These are phyloP conservation scores for Nemotelus nigrinus DNA, from an alignment of 2,888 invertebrate species.

Conservation along the genomic window DNA sequence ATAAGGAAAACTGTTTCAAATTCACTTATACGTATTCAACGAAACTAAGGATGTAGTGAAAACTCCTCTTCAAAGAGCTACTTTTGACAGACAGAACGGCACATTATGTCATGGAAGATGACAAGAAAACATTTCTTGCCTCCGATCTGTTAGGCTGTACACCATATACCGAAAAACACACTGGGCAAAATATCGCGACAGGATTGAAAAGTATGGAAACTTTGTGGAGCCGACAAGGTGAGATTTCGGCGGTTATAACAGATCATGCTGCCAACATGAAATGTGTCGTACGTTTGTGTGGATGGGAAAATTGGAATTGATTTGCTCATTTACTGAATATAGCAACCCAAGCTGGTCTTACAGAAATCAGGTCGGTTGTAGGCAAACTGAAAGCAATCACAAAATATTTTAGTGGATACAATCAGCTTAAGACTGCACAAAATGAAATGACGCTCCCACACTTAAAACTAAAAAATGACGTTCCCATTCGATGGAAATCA, in stretches of 20 bases:
- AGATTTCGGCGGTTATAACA: conserved; percentile 13
- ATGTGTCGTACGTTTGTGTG: too few species aligned
- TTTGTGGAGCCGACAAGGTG: neutral
- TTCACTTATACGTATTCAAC: neutral
- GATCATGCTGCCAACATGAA: too few species aligned
- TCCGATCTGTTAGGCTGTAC: conserved; percentile 9
- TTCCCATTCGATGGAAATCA: conserved; percentile 26
- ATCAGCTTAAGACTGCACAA: conserved; percentile 18
- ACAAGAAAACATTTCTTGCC: too few species aligned
- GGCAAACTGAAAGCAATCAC: conserved; percentile 23
- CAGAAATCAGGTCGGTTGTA: conserved; percentile 8
- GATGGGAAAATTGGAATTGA: conserved; percentile 14
- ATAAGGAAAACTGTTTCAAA: conserved; percentile 13
- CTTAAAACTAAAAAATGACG: conserved; percentile 31
- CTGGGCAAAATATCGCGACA: conserved; percentile 4
- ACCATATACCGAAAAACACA: conserved; percentile 19
- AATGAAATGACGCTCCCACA: conserved; percentile 11
- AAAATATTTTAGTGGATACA: conserved; percentile 12
- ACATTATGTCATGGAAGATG: conserved; percentile 7
- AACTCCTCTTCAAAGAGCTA: too few species aligned
- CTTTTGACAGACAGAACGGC: too few species aligned
- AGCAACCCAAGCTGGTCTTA: conserved; percentile 7
- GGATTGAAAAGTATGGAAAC: conserved; percentile 2
- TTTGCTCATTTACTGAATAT: conserved; percentile 22
- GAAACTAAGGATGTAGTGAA: conserved; percentile 5